These are phyloP conservation scores for Cephus runcator DNA, from an alignment of 2,888 invertebrate genomes.

Conservation along the genomic window DNA sequence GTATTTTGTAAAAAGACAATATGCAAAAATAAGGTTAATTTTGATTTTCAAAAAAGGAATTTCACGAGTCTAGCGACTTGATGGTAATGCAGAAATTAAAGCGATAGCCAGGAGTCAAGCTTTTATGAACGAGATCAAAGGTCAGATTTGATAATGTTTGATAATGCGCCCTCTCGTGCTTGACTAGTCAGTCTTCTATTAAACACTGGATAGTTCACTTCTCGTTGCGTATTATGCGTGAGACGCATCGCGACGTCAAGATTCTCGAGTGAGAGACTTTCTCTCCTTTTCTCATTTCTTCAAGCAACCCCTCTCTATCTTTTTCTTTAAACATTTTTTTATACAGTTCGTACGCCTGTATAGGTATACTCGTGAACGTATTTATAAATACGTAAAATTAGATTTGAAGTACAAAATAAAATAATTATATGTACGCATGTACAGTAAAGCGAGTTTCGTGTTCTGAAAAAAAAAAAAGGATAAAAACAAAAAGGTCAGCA, in stretches of 20 bases:
- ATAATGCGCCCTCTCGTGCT: slow-evolving; percentile 25
- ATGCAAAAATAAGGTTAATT: background rate
- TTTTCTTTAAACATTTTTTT: background rate
- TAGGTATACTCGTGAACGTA: background rate
- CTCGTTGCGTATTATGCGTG: background rate
- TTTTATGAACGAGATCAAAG: slow-evolving; percentile 47
- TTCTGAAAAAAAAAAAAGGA: background rate
- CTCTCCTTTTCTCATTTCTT: background rate
- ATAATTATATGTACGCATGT: background rate
- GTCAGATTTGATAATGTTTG: slow-evolving; percentile 43
- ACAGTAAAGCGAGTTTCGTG: background rate
- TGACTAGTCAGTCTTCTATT: slow-evolving; percentile 44
- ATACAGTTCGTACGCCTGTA: background rate
- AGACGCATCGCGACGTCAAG: background rate
- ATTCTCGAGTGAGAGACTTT: background rate
- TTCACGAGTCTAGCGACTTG: background rate
- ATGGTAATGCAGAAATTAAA: background rate
- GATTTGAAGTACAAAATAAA: background rate
- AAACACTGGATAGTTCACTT: slow-evolving; percentile 26
- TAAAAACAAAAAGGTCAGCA: background rate
- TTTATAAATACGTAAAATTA: background rate
- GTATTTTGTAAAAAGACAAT: too few relatives aligned
- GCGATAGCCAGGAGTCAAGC: slow-evolving; percentile 6
- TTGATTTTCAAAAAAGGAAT: background rate
- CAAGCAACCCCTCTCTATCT: background rate